Evolutionary conservation across 2,113 vertebrate species (phyloP).

Genomic region (Lamprotornis superbus): DNA sequence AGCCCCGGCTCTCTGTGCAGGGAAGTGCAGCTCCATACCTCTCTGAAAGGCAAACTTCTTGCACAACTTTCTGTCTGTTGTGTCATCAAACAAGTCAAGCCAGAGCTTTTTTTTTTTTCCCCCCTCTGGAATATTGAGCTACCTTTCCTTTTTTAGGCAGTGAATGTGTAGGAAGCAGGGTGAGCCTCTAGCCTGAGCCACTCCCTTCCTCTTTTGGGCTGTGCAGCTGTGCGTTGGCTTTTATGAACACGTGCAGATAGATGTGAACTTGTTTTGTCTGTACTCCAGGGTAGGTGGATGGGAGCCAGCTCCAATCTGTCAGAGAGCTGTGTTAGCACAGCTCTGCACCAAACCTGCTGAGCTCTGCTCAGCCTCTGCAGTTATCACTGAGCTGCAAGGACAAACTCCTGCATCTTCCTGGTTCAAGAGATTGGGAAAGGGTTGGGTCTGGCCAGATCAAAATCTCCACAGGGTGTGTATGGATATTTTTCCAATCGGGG

Average conservation of each 20-base stretch:
- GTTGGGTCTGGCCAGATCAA: not conserved
- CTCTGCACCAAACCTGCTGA: not conserved
- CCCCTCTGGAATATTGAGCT: not conserved
- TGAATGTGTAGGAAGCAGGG: not conserved
- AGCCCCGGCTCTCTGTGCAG: not conserved
- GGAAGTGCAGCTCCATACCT: not conserved
- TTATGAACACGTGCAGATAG: conserved; percentile 51
- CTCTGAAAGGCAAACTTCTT: not conserved
- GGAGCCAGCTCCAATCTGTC: conserved; percentile 43
- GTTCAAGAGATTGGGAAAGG: not conserved
- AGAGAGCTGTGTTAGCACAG: not conserved
- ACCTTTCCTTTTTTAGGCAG: conserved; percentile 40
- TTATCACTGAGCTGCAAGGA: not conserved
- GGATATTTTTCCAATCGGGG: not conserved
- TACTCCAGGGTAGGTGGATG: conserved; percentile 34
- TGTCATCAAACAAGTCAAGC: not conserved
- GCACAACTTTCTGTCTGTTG: not conserved
- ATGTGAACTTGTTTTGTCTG: conserved; percentile 62
- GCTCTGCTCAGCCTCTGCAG: not conserved
- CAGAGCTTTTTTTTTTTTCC: not conserved
- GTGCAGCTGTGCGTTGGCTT: conserved; percentile 19
- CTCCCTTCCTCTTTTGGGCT: conserved; percentile 48
- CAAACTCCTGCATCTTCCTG: not conserved
- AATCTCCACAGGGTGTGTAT: not conserved
- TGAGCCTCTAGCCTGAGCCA: not conserved